Percentiles rank a stretch among this genome's conserved stretches.
Evolutionary conservation across 1,140 invertebrate species (phyloP).

Genomic region (Eubasilissa regina): DNA sequence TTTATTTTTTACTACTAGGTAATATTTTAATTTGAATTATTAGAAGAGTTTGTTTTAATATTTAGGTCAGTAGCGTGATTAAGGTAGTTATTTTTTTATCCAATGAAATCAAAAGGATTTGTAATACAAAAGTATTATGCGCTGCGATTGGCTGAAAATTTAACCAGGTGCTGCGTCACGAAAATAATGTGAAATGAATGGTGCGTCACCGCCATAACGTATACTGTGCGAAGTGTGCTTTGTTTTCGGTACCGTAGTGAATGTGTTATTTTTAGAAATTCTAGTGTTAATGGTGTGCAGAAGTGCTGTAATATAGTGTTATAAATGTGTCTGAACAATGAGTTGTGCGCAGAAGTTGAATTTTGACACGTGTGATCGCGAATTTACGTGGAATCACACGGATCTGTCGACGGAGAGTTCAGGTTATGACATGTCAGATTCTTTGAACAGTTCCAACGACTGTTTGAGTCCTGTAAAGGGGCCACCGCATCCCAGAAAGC

Average conservation of each 20-base stretch:
- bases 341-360: constrained; percentile 55
- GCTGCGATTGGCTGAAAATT: constrained; percentile 42
- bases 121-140: constrained; percentile 8
- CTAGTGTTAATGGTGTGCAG: constrained; percentile 18
- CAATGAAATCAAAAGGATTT: not conserved
- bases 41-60: not conserved
- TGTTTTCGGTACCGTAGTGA: constrained; percentile 14
- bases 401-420: constrained; percentile 46
- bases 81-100: not conserved
- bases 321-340: constrained; percentile 47
- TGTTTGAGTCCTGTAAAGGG: constrained; percentile 68
- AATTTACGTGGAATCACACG: constrained; percentile 40
- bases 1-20: too few relatives aligned
- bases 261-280: constrained; percentile 31
- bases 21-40: not conserved
- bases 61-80: not conserved
- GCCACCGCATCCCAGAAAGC: constrained; percentile 67
- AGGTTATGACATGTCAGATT: constrained; percentile 53
- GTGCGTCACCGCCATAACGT: constrained; percentile 49
- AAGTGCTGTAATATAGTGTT: constrained; percentile 24
- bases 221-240: constrained; percentile 44
- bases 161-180: constrained; percentile 39
- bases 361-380: constrained; percentile 50
- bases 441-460: constrained; percentile 68
- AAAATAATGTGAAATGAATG: constrained; percentile 28